phyloP scores from a whole-genome alignment of 2,797 vertebrate species.

The Hirundo rustica region DNA sequence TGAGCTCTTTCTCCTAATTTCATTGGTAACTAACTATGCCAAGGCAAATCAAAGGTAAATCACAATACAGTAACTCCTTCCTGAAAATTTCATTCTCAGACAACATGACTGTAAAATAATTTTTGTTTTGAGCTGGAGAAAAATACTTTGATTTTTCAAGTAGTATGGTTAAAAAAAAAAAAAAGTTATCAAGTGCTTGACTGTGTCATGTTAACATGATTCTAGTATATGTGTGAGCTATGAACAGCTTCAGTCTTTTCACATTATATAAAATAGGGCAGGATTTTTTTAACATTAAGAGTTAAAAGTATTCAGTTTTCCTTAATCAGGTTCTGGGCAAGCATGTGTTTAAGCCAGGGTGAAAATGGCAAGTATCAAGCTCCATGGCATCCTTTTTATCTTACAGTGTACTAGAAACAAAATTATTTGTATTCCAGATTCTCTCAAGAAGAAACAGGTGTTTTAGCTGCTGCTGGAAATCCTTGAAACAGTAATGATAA shows the following conservation, averaged over 20 bases:
- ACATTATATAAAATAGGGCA: neutral
- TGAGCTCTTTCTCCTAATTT: neutral
- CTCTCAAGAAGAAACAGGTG: neutral
- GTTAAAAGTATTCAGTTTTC: neutral
- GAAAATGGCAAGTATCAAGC: neutral
- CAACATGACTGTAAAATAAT: neutral
- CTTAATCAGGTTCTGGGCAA: neutral
- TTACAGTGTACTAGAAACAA: neutral
- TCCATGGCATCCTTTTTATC: neutral
- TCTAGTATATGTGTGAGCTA: neutral
- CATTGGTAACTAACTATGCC: neutral
- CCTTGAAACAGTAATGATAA: neutral
- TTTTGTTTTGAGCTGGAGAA: neutral
- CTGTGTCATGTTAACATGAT: neutral
- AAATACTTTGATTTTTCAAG: neutral
- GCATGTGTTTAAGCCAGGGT: neutral
- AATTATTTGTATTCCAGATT: neutral
- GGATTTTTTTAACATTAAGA: neutral
- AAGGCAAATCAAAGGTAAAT: neutral
- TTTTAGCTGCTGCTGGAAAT: neutral
- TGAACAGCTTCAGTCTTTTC: neutral
- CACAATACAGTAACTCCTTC: neutral
- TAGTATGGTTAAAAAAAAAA: neutral
- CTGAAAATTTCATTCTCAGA: neutral
- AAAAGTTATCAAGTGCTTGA: neutral